Evolutionary conservation across 2,797 vertebrate genomes (phyloP).

Genomic region (Orientallactaga sibirica): DNA sequence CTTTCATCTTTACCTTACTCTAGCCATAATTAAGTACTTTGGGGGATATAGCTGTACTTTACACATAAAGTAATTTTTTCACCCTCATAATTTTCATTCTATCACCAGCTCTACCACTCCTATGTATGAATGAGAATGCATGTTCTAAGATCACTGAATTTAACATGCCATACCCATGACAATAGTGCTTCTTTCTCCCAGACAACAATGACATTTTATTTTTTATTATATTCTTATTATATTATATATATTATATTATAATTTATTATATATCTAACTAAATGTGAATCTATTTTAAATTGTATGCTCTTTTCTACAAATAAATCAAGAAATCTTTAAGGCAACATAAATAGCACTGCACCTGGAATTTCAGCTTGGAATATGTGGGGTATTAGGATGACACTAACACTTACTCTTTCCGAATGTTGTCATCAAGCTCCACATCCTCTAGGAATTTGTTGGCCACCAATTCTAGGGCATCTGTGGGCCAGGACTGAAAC

Average conservation of each 20-base stretch:
- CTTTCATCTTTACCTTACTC: not conserved
- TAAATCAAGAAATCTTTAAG: conserved; percentile 51
- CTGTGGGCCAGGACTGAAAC: conserved; percentile 96
- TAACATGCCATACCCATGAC: not conserved
- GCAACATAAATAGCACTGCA: not conserved
- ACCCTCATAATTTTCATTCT: not conserved
- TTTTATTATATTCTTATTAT: not conserved
- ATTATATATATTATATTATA: no score
- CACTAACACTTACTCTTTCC: conserved; percentile 89
- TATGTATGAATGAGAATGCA: not conserved
- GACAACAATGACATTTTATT: not conserved
- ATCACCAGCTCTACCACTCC: not conserved
- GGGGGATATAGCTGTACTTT: not conserved
- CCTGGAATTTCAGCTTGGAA: conserved; percentile 20
- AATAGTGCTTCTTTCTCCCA: not conserved
- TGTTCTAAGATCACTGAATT: not conserved
- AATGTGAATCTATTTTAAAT: conserved; percentile 23
- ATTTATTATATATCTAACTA: not conserved
- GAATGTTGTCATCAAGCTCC: conserved; percentile 91
- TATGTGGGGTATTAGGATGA: not conserved
- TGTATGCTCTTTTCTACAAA: not conserved
- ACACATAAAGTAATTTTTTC: not conserved
- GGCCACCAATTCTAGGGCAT: conserved; percentile 97
- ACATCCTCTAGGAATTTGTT: conserved; percentile 96
- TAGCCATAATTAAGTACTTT: conserved; percentile 27